Percentiles rank a stretch among this genome's conserved stretches.
phyloP scores from a whole-genome alignment of 2,888 invertebrate species.

The Acronicta psi region DNA sequence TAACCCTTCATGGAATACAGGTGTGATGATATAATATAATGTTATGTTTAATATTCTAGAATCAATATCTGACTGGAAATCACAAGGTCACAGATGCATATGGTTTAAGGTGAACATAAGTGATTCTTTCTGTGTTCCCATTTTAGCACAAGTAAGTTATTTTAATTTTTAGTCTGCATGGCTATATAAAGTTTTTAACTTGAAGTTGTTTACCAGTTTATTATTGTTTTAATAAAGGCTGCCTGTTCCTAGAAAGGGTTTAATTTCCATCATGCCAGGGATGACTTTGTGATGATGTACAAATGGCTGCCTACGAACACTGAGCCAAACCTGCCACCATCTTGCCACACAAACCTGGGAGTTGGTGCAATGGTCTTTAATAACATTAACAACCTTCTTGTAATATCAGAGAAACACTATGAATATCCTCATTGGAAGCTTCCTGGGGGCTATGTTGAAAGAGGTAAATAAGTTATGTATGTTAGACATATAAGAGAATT shows the following conservation, averaged over 20 bases:
- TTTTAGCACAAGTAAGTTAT: conserved; percentile 90
- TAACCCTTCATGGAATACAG: too few species aligned
- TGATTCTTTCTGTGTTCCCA: conserved; percentile 92
- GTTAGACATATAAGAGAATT: too few species aligned
- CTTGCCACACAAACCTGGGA: conserved; percentile 93
- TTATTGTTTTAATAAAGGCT: conserved; percentile 60
- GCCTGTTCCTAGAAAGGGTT: conserved; percentile 92
- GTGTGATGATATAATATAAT: too few species aligned
- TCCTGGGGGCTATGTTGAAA: conserved; percentile 97
- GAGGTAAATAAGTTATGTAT: conserved; percentile 84
- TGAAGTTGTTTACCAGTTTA: conserved; percentile 28
- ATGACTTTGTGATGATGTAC: conserved; percentile 94
- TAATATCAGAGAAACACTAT: conserved; percentile 93
- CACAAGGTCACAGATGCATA: conserved; percentile 90
- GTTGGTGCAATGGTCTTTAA: conserved; percentile 96
- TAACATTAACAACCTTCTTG: conserved; percentile 92
- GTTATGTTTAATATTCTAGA: conserved; percentile 88
- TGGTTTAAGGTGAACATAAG: conserved; percentile 94
- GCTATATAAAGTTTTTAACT: not conserved
- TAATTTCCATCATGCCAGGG: conserved; percentile 96
- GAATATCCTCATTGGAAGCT: conserved; percentile 94
- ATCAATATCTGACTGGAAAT: conserved; percentile 92
- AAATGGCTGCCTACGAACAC: conserved; percentile 92
- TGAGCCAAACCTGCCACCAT: conserved; percentile 91
- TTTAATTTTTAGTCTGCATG: conserved; percentile 17